Base-by-base conservation (phyloP, 2,797 vertebrate species). In the Sciurus vulgaris region DNA sequence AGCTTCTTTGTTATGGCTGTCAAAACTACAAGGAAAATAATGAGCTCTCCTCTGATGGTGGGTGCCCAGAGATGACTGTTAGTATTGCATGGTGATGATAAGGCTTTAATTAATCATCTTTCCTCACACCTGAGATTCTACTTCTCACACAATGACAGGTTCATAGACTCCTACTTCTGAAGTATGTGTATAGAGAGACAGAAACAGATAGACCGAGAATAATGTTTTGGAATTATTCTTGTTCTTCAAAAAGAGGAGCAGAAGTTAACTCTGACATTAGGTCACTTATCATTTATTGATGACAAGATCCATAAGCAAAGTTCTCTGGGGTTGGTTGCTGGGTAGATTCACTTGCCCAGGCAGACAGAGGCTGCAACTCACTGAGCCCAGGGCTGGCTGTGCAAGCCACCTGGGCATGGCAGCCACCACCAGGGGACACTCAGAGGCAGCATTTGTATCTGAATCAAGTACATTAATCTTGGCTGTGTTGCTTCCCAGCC, bases 231-330 rank as follows among this genome's bases (percentile, higher is more conserved):
- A 38, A 38, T 79, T 95, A 91, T 89, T 92, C 7, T 81, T 94
- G 70, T 78, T 65, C 38, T 83, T 49, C 35, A 73, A 83, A 95
- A 91, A 67, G 44, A 72, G 44, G 44, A 73, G n/a, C 18, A 61
- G 47, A 70, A 54, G 15, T 72, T 83, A 38, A 69, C 70, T 93
- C 17, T 93, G 74, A 24, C 35, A 10, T 73, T 92, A 65, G 69
- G 30, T 90, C 69, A 82, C 9, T 92, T 47, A 41, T 85, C 13
- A 41, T 96, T 59, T 85, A 41, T 51, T 79, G 86, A 70, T 93
- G 88, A 22, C 76, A 91, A 63, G n/a, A 47, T 51, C 24, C n/a
- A 69, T 33, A 67, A 30, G 56, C 10, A 65, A 82, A 93, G 18
- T 11, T 28, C 63, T 56, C 11, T 56, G 35, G 3, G 35, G 22